Evolutionary conservation across 2,888 invertebrate genomes (phyloP).

Genomic region (Polia nebulosa): DNA sequence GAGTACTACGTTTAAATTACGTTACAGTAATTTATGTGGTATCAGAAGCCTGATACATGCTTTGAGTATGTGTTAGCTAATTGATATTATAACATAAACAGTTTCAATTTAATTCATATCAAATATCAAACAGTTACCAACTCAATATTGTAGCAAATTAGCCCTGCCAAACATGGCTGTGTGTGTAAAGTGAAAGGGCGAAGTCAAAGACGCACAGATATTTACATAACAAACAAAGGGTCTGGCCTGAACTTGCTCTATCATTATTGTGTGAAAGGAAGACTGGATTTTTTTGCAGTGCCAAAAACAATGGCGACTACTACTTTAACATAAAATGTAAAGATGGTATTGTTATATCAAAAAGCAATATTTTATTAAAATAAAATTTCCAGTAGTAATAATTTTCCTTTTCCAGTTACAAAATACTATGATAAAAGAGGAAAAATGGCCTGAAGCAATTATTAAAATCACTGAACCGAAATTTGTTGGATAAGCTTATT

Average conservation of each 20-base stretch:
- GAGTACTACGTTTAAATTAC: slow-evolving; percentile 23
- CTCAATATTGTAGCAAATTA: slow-evolving; percentile 70
- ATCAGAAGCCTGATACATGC: slow-evolving; percentile 35
- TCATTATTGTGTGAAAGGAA: slow-evolving; percentile 26
- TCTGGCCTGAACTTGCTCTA: slow-evolving; percentile 16
- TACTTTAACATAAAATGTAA: not conserved
- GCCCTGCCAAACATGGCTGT: slow-evolving; percentile 67
- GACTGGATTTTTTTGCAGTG: slow-evolving; percentile 23
- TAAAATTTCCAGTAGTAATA: not conserved
- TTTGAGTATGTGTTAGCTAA: slow-evolving; percentile 30
- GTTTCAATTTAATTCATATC: slow-evolving; percentile 59
- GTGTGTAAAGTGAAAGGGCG: slow-evolving; percentile 64
- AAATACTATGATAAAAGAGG: slow-evolving; percentile 1
- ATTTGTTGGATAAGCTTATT: not conserved
- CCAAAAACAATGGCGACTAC: not conserved
- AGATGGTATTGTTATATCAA: not conserved
- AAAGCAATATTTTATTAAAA: not conserved
- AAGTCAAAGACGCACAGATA: slow-evolving; percentile 58
- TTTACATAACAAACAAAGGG: slow-evolving; percentile 58
- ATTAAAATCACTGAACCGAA: slow-evolving; percentile 42
- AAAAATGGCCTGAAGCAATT: slow-evolving; percentile 17
- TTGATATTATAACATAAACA: slow-evolving; percentile 58
- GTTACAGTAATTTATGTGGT: slow-evolving; percentile 7
- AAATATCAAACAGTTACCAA: slow-evolving; percentile 65
- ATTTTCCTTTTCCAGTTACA: not conserved